These are phyloP conservation scores for Arothron firmamentum DNA, from an alignment of 2,113 vertebrate genomes.

Conservation along the genomic window DNA sequence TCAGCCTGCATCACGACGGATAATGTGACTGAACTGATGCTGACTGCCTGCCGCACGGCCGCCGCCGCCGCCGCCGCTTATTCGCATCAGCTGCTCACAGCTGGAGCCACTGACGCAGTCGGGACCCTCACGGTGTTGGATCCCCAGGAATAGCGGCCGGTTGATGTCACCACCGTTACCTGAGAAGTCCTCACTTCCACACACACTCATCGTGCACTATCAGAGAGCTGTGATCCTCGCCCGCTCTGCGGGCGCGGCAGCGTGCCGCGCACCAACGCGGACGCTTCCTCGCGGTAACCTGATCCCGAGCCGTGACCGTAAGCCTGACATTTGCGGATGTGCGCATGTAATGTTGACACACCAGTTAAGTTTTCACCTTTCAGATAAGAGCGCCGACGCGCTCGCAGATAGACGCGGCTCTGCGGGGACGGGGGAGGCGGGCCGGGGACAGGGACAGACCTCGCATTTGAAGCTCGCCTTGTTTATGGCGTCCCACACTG, in stretches of 20 bases:
- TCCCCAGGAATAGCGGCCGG: constrained; percentile 66
- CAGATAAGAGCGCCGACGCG: constrained; percentile 29
- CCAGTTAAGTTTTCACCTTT: constrained; percentile 17
- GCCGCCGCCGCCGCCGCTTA: constrained; percentile 46
- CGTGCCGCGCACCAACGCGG: background rate
- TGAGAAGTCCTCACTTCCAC: background rate
- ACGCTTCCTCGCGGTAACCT: constrained; percentile 52
- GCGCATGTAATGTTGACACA: constrained; percentile 27
- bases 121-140: constrained; percentile 55
- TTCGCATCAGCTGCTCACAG: constrained; percentile 61
- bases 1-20: constrained; percentile 43
- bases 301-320: constrained; percentile 63
- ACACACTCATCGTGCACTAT: no score
- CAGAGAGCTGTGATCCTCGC: no score
- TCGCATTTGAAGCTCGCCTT: background rate
- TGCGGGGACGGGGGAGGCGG: background rate
- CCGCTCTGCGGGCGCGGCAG: background rate
- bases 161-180: constrained; percentile 56
- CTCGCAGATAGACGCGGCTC: background rate
- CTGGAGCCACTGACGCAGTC: constrained; percentile 61
- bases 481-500: background rate
- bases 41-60: constrained; percentile 32
- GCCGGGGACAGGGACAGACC: background rate
- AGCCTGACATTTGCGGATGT: constrained; percentile 56
- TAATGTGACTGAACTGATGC: constrained; percentile 47